These are phyloP conservation scores for Escarpia spicata DNA, from an alignment of 2,888 invertebrate genomes.

Conservation along the genomic window DNA sequence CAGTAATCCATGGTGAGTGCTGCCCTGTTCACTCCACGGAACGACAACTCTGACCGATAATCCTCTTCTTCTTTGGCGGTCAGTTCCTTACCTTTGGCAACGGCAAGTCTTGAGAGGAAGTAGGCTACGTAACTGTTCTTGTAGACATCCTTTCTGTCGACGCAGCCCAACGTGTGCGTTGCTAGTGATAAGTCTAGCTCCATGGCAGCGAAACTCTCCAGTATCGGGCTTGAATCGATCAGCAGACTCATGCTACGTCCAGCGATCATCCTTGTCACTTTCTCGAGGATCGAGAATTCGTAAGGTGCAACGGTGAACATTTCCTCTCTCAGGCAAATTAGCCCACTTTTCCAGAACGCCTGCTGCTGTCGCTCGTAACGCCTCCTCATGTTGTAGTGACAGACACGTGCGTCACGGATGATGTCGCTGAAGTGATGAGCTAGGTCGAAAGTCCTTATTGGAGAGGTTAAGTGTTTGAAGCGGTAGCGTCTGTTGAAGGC, in stretches of 20 bases:
- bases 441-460: not conserved
- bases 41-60: not conserved
- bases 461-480: not conserved
- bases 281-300: not conserved
- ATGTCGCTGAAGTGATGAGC: not conserved
- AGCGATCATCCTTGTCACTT: not conserved
- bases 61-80: not conserved
- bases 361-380: not conserved
- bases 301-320: not conserved
- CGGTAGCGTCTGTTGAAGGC: slow-evolving; percentile 18
- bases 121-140: not conserved
- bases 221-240: not conserved
- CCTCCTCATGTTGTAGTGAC: not conserved
- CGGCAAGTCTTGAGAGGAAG: not conserved
- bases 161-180: not conserved
- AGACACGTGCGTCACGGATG: not conserved
- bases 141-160: not conserved
- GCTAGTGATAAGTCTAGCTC: not conserved
- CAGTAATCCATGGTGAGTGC: not conserved
- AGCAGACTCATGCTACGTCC: not conserved
- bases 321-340: not conserved
- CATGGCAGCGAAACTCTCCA: not conserved
- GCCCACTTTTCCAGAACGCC: not conserved
- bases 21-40: not conserved
- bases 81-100: too few relatives aligned